Percentiles rank a stretch among this genome's conserved stretches.
phyloP scores from a whole-genome alignment of 1,140 invertebrate genomes.

The Drosophila melanogaster region DNA sequence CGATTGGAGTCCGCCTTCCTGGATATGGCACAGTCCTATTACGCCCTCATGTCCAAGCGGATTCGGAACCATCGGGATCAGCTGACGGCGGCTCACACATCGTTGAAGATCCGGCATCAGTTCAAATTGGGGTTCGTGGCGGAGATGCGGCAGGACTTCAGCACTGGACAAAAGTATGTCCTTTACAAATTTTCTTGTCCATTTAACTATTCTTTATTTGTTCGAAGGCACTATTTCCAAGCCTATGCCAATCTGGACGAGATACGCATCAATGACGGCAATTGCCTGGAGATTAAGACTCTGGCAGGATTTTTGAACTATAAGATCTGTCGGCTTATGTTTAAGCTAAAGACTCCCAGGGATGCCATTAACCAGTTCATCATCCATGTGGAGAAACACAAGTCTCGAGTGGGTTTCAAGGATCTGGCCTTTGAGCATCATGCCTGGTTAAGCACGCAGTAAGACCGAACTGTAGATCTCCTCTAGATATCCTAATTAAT shows the following conservation, averaged over 20 bases:
- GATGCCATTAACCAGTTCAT: conserved; percentile 98
- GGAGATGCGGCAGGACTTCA: conserved; percentile 95
- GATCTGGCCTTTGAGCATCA: conserved; percentile 97
- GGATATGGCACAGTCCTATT: conserved; percentile 96
- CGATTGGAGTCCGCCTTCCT: conserved; percentile 96
- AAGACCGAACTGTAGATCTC: conserved; percentile 58
- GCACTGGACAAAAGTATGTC: conserved; percentile 93
- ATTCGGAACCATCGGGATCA: conserved; percentile 96
- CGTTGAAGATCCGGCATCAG: conserved; percentile 97
- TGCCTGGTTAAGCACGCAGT: conserved; percentile 98
- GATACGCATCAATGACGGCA: conserved; percentile 94
- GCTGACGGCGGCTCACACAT: conserved; percentile 95
- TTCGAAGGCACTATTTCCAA: conserved; percentile 94
- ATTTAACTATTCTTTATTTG: conserved; percentile 1
- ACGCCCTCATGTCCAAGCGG: conserved; percentile 93
- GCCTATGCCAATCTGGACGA: conserved; percentile 96
- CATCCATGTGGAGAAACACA: conserved; percentile 95
- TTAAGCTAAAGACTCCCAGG: conserved; percentile 93
- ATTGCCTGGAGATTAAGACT: conserved; percentile 96
- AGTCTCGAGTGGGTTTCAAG: conserved; percentile 89
- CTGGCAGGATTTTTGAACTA: conserved; percentile 98
- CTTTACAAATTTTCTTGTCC: accelerated
- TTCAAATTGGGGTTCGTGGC: conserved; percentile 99
- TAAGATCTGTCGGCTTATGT: conserved; percentile 96
- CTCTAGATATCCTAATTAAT: not conserved